Conservation (phyloP, 2,888 invertebrate species). For the Odontocolon sp. region DNA sequence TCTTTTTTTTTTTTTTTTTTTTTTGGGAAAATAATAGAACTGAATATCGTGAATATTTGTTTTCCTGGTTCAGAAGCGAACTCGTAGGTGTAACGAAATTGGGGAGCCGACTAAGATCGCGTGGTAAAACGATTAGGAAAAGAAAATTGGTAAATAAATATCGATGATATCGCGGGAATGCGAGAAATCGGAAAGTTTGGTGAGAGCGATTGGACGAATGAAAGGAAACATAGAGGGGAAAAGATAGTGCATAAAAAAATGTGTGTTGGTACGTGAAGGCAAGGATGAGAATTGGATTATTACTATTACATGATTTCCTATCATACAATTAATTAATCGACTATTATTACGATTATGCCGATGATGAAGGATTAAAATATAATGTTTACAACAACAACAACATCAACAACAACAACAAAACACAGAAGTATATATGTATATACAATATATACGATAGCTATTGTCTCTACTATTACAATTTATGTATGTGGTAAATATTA, state of each 20-base stretch:
- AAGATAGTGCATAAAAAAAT: neutral
- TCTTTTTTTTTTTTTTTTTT: too few relatives aligned
- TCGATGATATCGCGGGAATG: neutral
- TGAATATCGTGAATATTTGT: neutral
- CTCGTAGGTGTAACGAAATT: too few relatives aligned
- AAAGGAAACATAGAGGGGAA: neutral
- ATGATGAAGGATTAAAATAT: constrained; percentile 43
- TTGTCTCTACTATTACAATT: constrained; percentile 61
- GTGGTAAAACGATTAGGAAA: too few relatives aligned
- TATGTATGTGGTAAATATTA: constrained; percentile 64
- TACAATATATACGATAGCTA: constrained; percentile 60
- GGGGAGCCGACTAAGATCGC: too few relatives aligned
- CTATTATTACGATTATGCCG: constrained; percentile 36
- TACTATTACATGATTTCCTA: constrained; percentile 29
- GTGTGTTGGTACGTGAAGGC: constrained; percentile 7
- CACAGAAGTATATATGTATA: constrained; percentile 59
- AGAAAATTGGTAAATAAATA: neutral
- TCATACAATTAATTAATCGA: constrained; percentile 32
- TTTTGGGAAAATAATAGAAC: too few relatives aligned
- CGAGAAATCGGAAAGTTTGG: neutral
- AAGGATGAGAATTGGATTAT: constrained; percentile 14
- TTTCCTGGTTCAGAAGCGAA: too few relatives aligned
- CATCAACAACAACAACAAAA: constrained; percentile 36
- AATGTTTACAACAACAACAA: constrained; percentile 24
- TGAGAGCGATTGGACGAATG: constrained; percentile 2